Evolutionary conservation across 2,797 vertebrate species (phyloP).

Genomic region (Nannoperca obscura): DNA sequence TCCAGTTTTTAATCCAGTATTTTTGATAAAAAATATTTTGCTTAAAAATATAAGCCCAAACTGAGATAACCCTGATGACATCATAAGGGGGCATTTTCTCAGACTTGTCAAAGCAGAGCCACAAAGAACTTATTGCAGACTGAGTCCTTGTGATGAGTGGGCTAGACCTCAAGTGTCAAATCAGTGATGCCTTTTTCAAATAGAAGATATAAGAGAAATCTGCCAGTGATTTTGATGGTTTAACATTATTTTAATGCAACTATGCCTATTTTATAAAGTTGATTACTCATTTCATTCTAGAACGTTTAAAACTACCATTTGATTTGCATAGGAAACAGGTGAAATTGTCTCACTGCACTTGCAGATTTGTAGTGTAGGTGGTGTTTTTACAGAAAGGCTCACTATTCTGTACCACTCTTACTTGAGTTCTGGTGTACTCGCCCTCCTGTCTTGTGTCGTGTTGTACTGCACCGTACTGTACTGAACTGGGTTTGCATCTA

Average conservation of each 20-base stretch:
- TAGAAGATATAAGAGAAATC: not conserved
- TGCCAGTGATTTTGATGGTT: not conserved
- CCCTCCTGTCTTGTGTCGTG: conserved; percentile 10
- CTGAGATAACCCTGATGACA: conserved; percentile 3
- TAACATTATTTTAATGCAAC: not conserved
- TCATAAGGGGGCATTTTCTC: not conserved
- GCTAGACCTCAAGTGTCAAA: not conserved
- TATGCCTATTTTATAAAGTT: not conserved
- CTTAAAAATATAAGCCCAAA: not conserved
- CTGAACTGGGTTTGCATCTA: conserved; percentile 67
- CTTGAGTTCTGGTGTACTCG: conserved; percentile 1
- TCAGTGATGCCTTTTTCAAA: not conserved
- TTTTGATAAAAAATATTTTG: not conserved
- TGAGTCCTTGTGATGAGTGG: not conserved
- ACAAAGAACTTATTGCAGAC: not conserved
- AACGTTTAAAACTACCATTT: not conserved
- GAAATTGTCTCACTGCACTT: not conserved
- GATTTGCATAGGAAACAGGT: not conserved
- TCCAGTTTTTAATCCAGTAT: not conserved
- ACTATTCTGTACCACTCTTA: not conserved
- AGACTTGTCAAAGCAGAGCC: not conserved
- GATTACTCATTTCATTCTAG: not conserved
- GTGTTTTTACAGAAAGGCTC: not conserved
- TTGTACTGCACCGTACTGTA: conserved; percentile 42
- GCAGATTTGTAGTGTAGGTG: not conserved